Evolutionary conservation across 1,140 invertebrate genomes (phyloP).

Genomic region (Adoxophyes honmai): DNA sequence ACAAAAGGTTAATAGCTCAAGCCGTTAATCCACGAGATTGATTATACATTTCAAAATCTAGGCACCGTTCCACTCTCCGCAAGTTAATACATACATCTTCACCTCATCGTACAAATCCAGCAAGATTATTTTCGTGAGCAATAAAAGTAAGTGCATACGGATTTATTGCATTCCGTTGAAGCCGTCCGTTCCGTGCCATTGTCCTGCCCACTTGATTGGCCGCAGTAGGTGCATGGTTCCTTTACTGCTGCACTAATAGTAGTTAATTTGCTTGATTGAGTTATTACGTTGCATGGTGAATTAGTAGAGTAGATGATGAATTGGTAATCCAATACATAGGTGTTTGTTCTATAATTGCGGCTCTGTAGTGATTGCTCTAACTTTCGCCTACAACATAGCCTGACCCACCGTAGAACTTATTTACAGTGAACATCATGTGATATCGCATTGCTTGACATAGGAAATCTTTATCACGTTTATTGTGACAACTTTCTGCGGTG

Average conservation of each 20-base stretch:
- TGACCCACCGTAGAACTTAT: too few species aligned
- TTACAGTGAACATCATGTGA: too few species aligned
- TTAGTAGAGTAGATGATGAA: neutral
- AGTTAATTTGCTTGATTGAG: slow-evolving; percentile 2
- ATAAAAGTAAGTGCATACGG: neutral
- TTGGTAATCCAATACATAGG: neutral
- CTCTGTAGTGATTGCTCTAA: too few species aligned
- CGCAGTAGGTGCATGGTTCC: neutral
- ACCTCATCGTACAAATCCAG: too few species aligned
- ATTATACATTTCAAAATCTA: neutral
- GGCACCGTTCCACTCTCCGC: too few species aligned
- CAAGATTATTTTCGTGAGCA: too few species aligned
- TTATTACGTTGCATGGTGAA: neutral
- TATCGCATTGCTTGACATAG: too few species aligned
- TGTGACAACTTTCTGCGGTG: too few species aligned
- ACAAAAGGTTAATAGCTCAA: neutral
- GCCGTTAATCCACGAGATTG: neutral
- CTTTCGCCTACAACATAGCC: too few species aligned
- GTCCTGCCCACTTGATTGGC: slow-evolving; percentile 8
- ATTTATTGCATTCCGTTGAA: neutral
- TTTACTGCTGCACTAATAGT: neutral
- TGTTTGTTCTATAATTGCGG: too few species aligned
- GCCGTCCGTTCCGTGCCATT: neutral
- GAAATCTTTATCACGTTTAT: too few species aligned
- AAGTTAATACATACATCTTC: too few species aligned